Conservation (phyloP, 2,888 invertebrate species). For the Amphipoea oculea region DNA sequence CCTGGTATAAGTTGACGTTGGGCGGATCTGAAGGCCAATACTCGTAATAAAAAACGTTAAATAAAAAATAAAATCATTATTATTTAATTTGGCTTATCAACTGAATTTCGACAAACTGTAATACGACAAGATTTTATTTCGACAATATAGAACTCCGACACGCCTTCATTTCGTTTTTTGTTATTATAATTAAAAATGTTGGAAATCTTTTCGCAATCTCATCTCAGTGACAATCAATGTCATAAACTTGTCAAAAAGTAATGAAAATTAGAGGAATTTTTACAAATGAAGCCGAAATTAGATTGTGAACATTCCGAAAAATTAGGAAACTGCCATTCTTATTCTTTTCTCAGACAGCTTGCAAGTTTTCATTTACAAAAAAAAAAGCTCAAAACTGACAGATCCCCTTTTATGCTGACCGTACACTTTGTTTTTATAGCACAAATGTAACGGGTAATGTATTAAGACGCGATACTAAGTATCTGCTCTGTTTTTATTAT, state of each 20-base stretch:
- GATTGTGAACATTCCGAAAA: background rate
- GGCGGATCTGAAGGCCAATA: no score
- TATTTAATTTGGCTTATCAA: no score
- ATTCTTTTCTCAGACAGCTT: background rate
- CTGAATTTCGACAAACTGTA: no score
- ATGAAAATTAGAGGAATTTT: background rate
- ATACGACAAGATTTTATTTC: no score
- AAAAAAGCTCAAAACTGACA: background rate
- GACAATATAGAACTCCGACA: no score
- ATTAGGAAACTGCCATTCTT: no score
- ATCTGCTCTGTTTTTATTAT: constrained; percentile 56
- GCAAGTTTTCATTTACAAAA: background rate
- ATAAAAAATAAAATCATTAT: no score
- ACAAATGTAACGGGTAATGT: constrained; percentile 67
- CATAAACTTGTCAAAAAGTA: background rate
- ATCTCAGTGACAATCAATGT: background rate
- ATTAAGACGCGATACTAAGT: constrained; percentile 59
- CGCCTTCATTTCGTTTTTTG: no score
- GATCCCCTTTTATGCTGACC: background rate
- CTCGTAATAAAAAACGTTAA: no score
- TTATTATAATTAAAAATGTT: no score
- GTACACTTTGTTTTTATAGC: constrained; percentile 67
- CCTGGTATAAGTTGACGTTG: no score
- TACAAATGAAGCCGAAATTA: background rate
- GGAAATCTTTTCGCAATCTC: background rate